A percentile compares a stretch with the other conserved stretches of the same genome.
These are phyloP conservation scores for Microplitis mediator DNA, from an alignment of 1,140 invertebrate species.

Conservation along the genomic window DNA sequence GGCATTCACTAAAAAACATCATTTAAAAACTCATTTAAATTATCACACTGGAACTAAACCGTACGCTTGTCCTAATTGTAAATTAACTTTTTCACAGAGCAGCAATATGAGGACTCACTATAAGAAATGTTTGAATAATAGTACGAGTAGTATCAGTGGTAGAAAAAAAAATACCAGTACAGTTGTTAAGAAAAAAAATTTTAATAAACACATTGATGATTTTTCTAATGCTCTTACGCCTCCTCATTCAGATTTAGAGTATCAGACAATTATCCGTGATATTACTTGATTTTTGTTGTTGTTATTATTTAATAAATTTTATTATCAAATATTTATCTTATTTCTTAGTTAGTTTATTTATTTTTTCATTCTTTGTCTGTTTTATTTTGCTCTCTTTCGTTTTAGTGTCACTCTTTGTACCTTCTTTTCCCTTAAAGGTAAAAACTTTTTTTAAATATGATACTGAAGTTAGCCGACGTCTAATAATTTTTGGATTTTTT, in stretches of 20 bases:
- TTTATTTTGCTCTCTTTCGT: neutral
- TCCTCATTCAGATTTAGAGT: neutral
- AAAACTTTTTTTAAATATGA: neutral
- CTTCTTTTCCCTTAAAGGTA: neutral
- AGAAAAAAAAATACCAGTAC: neutral
- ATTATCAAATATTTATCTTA: neutral
- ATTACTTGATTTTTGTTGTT: neutral
- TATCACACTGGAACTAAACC: conserved; percentile 80
- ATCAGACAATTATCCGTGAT: neutral
- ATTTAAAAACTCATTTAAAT: conserved; percentile 84
- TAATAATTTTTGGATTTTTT: too few relatives aligned
- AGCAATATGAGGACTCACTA: conserved; percentile 81
- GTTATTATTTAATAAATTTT: neutral
- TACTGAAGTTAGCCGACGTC: too few relatives aligned
- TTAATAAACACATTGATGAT: neutral
- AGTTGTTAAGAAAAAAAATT: neutral
- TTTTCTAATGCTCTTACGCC: neutral
- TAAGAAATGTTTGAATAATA: conserved; percentile 68
- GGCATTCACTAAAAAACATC: conserved; percentile 85
- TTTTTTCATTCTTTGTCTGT: neutral
- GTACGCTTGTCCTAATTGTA: conserved; percentile 76
- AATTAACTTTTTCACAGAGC: conserved; percentile 76
- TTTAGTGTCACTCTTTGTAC: too few relatives aligned
- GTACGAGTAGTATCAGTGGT: conserved; percentile 14
- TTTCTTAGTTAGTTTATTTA: neutral